Conservation (phyloP, 2,888 invertebrate species). For the Lymantria dispar region DNA sequence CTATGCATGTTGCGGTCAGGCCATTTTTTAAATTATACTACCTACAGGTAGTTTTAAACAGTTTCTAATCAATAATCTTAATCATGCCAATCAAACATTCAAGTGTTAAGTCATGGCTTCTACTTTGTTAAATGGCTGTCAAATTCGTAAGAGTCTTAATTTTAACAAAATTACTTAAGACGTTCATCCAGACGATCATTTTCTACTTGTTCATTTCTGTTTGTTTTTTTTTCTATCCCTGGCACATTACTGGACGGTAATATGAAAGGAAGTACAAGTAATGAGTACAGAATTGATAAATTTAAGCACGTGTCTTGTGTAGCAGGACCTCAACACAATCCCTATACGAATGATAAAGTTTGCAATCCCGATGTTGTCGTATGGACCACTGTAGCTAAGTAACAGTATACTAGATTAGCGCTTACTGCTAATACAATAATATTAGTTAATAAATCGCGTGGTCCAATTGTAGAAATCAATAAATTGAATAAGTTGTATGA, state of each 20-base stretch:
- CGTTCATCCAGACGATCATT: conserved; percentile 38
- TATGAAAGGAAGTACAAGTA: conserved; percentile 80
- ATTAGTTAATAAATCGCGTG: conserved; percentile 27
- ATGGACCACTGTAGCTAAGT: conserved; percentile 60
- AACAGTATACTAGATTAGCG: conserved; percentile 50
- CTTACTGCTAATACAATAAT: conserved; percentile 41
- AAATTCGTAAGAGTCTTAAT: no score
- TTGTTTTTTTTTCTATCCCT: conserved; percentile 70
- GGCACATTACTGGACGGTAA: conserved; percentile 70
- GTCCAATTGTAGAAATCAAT: conserved; percentile 33
- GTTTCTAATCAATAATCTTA: no score
- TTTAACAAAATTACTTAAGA: conserved; percentile 1
- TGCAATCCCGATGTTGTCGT: conserved; percentile 65
- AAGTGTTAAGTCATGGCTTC: no score
- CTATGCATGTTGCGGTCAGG: no score
- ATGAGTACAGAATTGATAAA: conserved; percentile 75
- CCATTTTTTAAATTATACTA: no score
- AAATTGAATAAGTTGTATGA: conserved; percentile 39
- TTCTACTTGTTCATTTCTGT: conserved; percentile 68
- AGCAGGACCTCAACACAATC: conserved; percentile 70
- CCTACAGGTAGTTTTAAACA: no score
- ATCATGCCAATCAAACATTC: no score
- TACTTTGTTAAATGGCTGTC: no score
- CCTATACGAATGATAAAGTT: conserved; percentile 52
- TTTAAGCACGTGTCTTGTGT: conserved; percentile 78